Conservation (phyloP, 2,113 vertebrate genomes). For the Litocranius walleri region DNA sequence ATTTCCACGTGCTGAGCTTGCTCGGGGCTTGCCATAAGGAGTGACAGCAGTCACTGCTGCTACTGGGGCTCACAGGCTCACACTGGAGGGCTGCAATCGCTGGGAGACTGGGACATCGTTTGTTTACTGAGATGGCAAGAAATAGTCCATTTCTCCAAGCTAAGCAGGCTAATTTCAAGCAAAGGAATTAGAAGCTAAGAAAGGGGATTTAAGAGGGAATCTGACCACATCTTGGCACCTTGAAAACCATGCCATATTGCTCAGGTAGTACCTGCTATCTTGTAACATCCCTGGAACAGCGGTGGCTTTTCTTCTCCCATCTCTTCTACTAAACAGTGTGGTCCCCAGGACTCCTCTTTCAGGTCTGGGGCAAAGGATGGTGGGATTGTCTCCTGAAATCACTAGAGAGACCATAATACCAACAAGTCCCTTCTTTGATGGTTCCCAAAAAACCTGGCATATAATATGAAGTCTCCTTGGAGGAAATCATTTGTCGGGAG, state of each 20-base stretch:
- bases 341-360: not conserved
- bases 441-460: not conserved
- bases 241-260: not conserved
- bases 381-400: not conserved
- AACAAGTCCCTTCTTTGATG: not conserved
- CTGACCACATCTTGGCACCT: not conserved
- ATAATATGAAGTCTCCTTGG: not conserved
- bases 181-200: not conserved
- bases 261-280: not conserved
- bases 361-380: not conserved
- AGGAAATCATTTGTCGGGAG: not conserved
- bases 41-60: not conserved
- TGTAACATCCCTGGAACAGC: not conserved
- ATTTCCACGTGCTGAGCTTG: not conserved
- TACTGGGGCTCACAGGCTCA: not conserved
- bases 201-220: not conserved
- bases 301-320: not conserved
- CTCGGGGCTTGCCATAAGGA: not conserved
- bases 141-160: not conserved
- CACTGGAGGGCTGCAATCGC: not conserved
- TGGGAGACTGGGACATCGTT: not conserved
- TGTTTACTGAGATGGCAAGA: not conserved
- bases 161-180: not conserved
- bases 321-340: not conserved
- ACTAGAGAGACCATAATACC: not conserved